Percentiles rank a stretch among this genome's conserved stretches.
These are phyloP conservation scores for Ferdinandea cuprea DNA, from an alignment of 2,888 invertebrate genomes.

Conservation along the genomic window DNA sequence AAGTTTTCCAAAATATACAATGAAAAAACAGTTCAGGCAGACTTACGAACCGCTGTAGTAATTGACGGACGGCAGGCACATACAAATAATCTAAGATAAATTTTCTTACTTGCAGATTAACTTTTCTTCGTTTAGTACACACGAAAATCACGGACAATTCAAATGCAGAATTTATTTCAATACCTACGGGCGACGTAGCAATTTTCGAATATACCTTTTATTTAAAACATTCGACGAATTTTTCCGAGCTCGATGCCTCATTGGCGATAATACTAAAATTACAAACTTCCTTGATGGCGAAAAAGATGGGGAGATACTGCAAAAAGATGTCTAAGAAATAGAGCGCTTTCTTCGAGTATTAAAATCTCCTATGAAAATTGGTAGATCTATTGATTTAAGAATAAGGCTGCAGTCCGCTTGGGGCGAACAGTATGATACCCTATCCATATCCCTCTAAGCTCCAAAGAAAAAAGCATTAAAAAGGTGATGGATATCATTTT, in stretches of 20 bases:
- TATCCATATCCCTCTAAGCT: no score
- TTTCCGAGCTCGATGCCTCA: neutral
- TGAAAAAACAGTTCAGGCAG: conserved; percentile 25
- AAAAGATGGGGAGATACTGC: neutral
- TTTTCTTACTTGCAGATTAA: conserved; percentile 5
- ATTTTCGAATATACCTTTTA: conserved; percentile 3
- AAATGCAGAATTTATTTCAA: neutral
- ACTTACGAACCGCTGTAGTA: conserved; percentile 4
- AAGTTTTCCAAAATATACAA: conserved; percentile 27
- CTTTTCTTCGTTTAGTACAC: neutral
- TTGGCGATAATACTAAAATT: neutral
- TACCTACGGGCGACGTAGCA: neutral
- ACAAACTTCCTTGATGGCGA: neutral
- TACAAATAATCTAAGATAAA: conserved; percentile 1
- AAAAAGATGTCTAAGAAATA: conserved; percentile 7
- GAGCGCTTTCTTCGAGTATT: conserved; percentile 1
- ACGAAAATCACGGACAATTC: neutral
- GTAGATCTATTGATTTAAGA: conserved; percentile 16
- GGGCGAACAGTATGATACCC: no score
- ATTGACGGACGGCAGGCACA: conserved; percentile 8
- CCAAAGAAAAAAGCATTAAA: no score
- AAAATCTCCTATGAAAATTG: conserved; percentile 3
- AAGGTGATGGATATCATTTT: no score
- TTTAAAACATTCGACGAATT: neutral
- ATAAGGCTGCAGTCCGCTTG: no score